Evolutionary conservation across 2,888 invertebrate species (phyloP), one percentile per base, ranked within the genome.

Genomic region (Unio delphinus): DNA sequence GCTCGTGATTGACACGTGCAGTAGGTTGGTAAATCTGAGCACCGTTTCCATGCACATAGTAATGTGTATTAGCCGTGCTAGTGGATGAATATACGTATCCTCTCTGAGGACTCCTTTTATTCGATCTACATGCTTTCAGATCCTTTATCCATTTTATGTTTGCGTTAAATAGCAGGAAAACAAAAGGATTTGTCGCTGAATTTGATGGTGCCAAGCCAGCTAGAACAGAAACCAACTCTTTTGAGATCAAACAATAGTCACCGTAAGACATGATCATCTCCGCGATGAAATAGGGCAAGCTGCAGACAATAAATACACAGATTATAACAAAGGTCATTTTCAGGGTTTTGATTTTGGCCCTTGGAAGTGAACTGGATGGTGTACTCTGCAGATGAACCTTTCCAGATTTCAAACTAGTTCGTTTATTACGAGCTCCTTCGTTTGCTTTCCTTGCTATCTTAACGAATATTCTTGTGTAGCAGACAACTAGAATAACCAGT

Each of bases 271-370:
- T 82, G 45, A 88, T 85, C 86, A 88, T 86, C 69, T 90, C 90
- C 11, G 85, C 83, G 23, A 89, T 74, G 68, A 88, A 86, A 72
- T 89, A 90, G 45, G 89, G 90, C 67, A 86, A 66, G 6, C 86
- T 84, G 75, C 88, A 89, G n/a, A 88, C 65, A 64, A 89, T 81
- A 77, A 87, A 90, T n/a, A 84, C 81, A 3, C 81, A 65, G 8
- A 89, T 87, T n/a, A 90, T 89, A 8, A 89, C 88, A 55, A 89
- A 76, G 7, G 90, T 89, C 89, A 90, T 90, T 75, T 87, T 89
- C 54, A 90, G 74, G 4, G 89, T 90, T 73, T 90, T 90, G 20
- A 87, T 82, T 76, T 89, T 89, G 11, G 90, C 90, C 67, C 83
- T 85, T 18, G 89, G 88, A 30, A 90, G 80, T 0, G 89, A 87